A percentile compares a stretch with the other conserved stretches of the same genome.
phyloP scores from a whole-genome alignment of 2,888 invertebrate genomes.

The Epiblema foenella region DNA sequence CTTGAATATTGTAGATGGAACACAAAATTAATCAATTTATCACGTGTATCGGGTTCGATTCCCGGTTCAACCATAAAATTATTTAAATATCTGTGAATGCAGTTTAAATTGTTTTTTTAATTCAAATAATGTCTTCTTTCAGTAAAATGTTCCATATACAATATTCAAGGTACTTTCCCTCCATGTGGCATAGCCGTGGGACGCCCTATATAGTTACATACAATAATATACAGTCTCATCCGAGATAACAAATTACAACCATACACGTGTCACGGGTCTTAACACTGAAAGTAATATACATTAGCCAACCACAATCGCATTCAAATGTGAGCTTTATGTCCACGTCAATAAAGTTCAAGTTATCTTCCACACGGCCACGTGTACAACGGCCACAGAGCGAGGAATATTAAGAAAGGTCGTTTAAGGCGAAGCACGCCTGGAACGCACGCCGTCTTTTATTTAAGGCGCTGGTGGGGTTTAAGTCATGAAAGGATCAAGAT shows the following conservation, averaged over 20 bases:
- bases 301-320: neutral
- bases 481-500: slow-evolving; percentile 15
- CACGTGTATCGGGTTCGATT: no score
- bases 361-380: neutral
- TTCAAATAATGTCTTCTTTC: no score
- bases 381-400: slow-evolving; percentile 41
- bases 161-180: no score
- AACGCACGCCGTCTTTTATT: slow-evolving; percentile 44
- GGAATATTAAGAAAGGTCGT: slow-evolving; percentile 45
- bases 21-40: no score
- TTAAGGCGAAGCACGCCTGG: slow-evolving; percentile 43
- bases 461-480: slow-evolving; percentile 36
- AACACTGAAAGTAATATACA: slow-evolving; percentile 23
- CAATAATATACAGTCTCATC: slow-evolving; percentile 22
- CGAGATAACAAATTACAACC: slow-evolving; percentile 28
- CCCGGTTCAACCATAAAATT: no score
- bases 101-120: no score
- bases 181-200: no score
- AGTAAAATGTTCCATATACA: no score
- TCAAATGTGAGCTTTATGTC: neutral
- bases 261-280: slow-evolving; percentile 14
- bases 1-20: no score
- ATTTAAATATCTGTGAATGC: no score
- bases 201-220: no score
- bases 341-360: neutral